These are phyloP conservation scores for Latrodectus hesperus DNA, from an alignment of 2,888 invertebrate genomes.

Conservation along the genomic window DNA sequence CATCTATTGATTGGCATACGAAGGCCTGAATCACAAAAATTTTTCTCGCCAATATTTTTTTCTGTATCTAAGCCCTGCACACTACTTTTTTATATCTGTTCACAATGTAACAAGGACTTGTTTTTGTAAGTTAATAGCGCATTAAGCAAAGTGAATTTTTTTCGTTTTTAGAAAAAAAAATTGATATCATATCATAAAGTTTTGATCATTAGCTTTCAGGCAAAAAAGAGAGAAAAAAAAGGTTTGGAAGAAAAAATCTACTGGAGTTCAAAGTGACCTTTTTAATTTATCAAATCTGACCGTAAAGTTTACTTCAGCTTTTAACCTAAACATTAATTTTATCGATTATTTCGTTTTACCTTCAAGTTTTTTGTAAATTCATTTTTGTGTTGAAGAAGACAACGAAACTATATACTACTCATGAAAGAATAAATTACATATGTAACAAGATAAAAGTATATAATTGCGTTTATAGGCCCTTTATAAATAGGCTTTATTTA, in stretches of 20 bases:
- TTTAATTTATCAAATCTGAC: constrained; percentile 56
- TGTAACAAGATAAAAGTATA: too few species aligned
- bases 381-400: too few species aligned
- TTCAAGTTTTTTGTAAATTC: too few species aligned
- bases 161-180: neutral
- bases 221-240: constrained; percentile 14
- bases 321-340: neutral
- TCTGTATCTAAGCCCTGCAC: constrained; percentile 37
- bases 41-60: constrained; percentile 23
- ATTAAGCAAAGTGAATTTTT: constrained; percentile 63
- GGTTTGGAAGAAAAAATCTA: constrained; percentile 40
- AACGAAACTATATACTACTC: too few species aligned
- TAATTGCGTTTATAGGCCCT: too few species aligned
- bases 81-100: constrained; percentile 18
- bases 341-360: too few species aligned
- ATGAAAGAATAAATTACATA: too few species aligned
- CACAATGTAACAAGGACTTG: constrained; percentile 60
- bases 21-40: constrained; percentile 25
- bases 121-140: constrained; percentile 69
- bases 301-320: neutral
- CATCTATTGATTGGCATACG: constrained; percentile 53
- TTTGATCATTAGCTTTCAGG: constrained; percentile 62
- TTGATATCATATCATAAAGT: constrained; percentile 63
- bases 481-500: too few species aligned
- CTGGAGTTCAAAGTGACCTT: constrained; percentile 55